phyloP scores from a whole-genome alignment of 2,113 vertebrate genomes.

The Cisticola juncidis region DNA sequence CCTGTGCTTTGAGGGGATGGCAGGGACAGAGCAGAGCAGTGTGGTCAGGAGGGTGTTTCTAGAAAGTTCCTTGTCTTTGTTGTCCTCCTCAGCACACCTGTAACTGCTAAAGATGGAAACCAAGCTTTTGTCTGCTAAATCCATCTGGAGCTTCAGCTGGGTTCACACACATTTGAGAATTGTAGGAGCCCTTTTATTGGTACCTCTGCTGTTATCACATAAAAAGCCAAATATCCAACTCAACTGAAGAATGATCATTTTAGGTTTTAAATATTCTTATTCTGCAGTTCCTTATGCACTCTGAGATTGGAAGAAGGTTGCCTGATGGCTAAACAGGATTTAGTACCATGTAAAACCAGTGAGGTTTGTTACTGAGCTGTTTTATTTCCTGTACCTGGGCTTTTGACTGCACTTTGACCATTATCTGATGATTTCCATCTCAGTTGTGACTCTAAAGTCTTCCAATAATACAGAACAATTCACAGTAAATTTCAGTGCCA shows the following conservation, averaged over 20 bases:
- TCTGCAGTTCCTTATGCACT: not conserved
- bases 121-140: not conserved
- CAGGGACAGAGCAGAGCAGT: not conserved
- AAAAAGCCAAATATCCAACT: not conserved
- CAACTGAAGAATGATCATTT: not conserved
- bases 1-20: not conserved
- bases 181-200: not conserved
- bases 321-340: not conserved
- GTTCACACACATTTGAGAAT: not conserved
- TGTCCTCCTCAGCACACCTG: not conserved
- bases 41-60: not conserved
- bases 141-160: not conserved
- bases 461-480: not conserved
- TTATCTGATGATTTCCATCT: not conserved
- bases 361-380: not conserved
- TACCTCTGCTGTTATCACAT: not conserved
- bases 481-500: not conserved
- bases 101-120: not conserved
- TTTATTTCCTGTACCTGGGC: not conserved
- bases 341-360: fast-evolving
- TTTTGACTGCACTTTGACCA: not conserved
- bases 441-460: not conserved
- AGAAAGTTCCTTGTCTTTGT: not conserved
- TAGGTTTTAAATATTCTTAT: not conserved
- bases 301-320: not conserved